Conservation (phyloP, 2,113 vertebrate species). For the Solea senegalensis region DNA sequence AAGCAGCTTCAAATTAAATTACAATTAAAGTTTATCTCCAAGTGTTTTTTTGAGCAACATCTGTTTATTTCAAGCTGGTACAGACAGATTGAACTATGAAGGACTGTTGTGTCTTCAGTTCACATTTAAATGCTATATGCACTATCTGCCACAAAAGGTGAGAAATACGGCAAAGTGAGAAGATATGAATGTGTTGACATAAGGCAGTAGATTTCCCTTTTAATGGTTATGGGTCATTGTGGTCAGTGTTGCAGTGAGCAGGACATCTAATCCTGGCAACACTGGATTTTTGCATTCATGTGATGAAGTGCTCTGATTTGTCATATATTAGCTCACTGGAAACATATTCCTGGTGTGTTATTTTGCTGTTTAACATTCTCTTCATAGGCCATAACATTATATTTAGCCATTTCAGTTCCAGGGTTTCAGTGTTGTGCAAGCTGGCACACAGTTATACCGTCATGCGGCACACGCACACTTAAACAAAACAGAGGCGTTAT, state of each 20-base stretch:
- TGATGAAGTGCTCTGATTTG: not conserved
- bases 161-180: too few relatives aligned
- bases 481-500: not conserved
- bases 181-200: not conserved
- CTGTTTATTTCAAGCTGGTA: not conserved
- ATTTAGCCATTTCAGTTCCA: not conserved
- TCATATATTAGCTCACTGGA: not conserved
- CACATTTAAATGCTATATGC: not conserved
- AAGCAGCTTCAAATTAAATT: conserved; percentile 5
- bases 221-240: not conserved
- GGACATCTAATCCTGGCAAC: too few relatives aligned
- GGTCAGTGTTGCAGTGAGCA: too few relatives aligned
- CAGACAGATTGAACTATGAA: not conserved
- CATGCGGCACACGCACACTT: not conserved
- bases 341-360: not conserved
- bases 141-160: too few relatives aligned
- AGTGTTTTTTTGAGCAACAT: conserved; percentile 2
- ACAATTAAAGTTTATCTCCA: not conserved
- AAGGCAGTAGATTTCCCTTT: not conserved
- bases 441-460: not conserved
- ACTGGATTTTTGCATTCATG: too few relatives aligned
- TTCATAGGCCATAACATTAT: not conserved
- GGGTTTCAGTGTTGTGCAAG: not conserved
- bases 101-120: not conserved
- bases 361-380: not conserved